phyloP scores from a whole-genome alignment of 37 sponge, comb jelly and placozoan genomes.

The Halisarca cf. caerulea region DNA sequence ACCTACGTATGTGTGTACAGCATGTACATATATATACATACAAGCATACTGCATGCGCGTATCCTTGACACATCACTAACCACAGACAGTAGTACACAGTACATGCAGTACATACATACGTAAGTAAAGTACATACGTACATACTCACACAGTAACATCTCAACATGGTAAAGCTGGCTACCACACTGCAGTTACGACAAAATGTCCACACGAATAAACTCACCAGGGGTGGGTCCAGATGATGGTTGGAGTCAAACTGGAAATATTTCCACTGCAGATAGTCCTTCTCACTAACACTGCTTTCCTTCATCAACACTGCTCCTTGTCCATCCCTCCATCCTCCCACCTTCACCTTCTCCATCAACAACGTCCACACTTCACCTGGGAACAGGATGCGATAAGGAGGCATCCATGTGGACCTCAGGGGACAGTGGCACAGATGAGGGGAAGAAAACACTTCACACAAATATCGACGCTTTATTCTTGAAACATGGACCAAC shows the following conservation, averaged over 20 bases:
- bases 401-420: background rate
- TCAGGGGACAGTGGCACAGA: background rate
- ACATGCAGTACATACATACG: too few species aligned
- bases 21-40: background rate
- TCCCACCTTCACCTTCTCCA: background rate
- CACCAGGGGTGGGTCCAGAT: conserved; percentile 4
- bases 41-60: background rate
- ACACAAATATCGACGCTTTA: background rate
- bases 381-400: background rate
- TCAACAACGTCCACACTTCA: background rate
- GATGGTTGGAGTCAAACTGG: background rate
- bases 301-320: background rate
- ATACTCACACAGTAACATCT: too few species aligned
- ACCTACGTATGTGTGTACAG: too few species aligned
- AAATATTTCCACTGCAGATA: background rate
- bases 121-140: too few species aligned
- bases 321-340: conserved; percentile 1
- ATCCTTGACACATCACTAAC: too few species aligned
- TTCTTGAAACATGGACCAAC: too few species aligned
- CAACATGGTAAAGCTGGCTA: too few species aligned
- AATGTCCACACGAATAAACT: background rate
- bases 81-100: too few species aligned
- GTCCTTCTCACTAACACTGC: background rate
- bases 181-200: too few species aligned
- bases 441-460: conserved; percentile 5